Evolutionary conservation across 1,140 invertebrate genomes (phyloP), one percentile per base, ranked within the genome.

Genomic region (Drosophila subpulchrella): DNA sequence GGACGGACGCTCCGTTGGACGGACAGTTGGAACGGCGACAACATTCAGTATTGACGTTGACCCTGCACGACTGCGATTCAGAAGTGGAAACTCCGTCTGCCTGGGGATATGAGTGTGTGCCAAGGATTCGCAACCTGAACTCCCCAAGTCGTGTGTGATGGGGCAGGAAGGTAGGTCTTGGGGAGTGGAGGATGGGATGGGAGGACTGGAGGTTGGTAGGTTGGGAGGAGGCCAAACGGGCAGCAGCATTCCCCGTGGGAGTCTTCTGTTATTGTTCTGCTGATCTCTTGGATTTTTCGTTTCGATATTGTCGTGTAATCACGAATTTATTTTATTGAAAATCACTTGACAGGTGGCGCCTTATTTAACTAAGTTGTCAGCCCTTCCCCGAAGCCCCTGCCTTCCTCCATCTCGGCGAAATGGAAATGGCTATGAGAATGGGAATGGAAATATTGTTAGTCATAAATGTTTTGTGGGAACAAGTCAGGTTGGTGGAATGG

Each of bases 281-380:
- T 88, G 84, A 83, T 88, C 79, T 81, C 47, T 71, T 70, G 77
- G 80, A 90, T 89, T 88, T 82, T 84, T 83, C 75, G 82, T 88
- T 73, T 59, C 79, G 81, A 81, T 83, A 84, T 84, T 77, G 78
- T 89, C 90, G 85, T 91, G 89, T 85, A 91, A 91, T 91, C 89
- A 91, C 89, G 89, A 91, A 91, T 91, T 91, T 91, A 91, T 91
- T 91, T 76, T 90, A 91, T 91, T 91, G 89, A 91, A 91, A 90
- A 91, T 91, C 76, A 84, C 78, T 91, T 91, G 89, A 91, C 89
- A 91, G 90, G 89, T 91, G 89, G 89, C 89, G 89, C 89, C 81
- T 88, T 88, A 88, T 88, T 88, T 89, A 88, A 88, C 83, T 89
- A 88, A 88, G 83, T 89, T 89, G 83, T 89, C 83, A 88, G 76